phyloP scores from a whole-genome alignment of 2,797 vertebrate genomes.

The Scolopax bukidnonensis region DNA sequence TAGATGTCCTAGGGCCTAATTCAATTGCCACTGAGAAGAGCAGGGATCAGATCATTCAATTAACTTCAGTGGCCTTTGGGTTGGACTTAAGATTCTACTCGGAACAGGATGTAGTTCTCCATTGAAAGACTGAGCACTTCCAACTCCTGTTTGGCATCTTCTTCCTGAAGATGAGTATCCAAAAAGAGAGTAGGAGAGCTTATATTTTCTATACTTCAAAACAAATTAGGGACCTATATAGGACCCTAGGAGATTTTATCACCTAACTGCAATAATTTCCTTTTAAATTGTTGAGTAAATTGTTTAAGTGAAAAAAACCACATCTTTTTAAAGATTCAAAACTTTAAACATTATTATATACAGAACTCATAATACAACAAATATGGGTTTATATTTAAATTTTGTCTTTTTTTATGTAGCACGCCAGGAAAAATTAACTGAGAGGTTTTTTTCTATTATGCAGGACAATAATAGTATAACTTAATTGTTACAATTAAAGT shows the following conservation, averaged over 20 bases:
- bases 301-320: background rate
- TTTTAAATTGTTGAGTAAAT: background rate
- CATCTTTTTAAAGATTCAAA: background rate
- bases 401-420: background rate
- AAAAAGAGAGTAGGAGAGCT: background rate
- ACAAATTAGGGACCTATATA: background rate
- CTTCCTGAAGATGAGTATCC: background rate
- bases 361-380: background rate
- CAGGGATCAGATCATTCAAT: background rate
- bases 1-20: background rate
- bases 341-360: background rate
- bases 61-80: background rate
- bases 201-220: background rate
- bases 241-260: background rate
- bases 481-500: background rate
- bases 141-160: background rate
- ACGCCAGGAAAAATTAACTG: background rate
- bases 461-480: background rate
- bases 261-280: background rate
- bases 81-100: background rate
- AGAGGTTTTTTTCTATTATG: rapidly evolving
- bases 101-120: background rate
- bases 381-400: background rate
- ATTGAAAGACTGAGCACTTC: background rate
- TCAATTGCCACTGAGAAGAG: background rate